Conservation (phyloP, 2,888 invertebrate species). For the Diarsia brunnea region DNA sequence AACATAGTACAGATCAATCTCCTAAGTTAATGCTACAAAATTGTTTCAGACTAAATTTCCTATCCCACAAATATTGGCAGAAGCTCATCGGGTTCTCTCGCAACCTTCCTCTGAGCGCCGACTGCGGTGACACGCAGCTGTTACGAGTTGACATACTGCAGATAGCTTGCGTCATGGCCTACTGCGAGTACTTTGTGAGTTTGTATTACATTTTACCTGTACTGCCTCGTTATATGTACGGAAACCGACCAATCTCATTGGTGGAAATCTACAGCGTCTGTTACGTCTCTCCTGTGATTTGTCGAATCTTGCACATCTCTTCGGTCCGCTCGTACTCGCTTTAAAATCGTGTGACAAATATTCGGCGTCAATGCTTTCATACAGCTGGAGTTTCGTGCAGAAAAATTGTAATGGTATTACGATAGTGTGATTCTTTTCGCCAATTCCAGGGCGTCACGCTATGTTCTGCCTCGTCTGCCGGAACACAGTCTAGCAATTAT, state of each 20-base stretch:
- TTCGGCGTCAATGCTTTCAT: no score
- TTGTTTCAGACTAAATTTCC: slow-evolving; percentile 92
- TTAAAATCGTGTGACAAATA: no score
- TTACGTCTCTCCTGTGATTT: neutral
- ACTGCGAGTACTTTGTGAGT: slow-evolving; percentile 95
- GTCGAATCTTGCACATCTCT: neutral
- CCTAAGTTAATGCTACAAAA: neutral
- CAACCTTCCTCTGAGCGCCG: slow-evolving; percentile 79
- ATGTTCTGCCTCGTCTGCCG: neutral
- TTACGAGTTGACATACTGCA: slow-evolving; percentile 92
- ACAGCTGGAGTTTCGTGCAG: no score
- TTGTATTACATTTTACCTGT: slow-evolving; percentile 1
- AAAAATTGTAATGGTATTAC: no score
- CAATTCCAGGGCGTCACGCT: no score
- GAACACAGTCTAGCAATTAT: neutral
- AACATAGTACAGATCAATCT: no score
- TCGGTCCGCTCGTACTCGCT: no score
- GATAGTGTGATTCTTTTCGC: no score
- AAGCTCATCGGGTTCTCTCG: slow-evolving; percentile 88
- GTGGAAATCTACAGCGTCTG: neutral
- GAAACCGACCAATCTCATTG: neutral
- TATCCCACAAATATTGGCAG: slow-evolving; percentile 93
- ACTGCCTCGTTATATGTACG: no score
- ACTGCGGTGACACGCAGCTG: slow-evolving; percentile 79
- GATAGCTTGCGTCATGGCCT: slow-evolving; percentile 93